Evolutionary conservation across 1,140 invertebrate genomes (phyloP), one percentile per base, ranked within the genome.

Genomic region (Plodia interpunctella): DNA sequence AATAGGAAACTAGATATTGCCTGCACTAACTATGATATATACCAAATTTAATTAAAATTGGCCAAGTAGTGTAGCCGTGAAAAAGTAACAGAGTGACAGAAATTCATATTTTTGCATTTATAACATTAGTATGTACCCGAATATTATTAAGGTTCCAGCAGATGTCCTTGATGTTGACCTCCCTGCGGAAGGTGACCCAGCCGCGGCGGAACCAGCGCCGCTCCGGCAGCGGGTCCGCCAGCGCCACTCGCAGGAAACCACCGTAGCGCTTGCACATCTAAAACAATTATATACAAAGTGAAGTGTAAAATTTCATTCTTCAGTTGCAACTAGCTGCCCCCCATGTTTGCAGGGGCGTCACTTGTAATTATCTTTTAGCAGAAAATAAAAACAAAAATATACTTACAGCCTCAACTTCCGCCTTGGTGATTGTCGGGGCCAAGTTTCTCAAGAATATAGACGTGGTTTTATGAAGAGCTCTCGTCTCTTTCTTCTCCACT

Each of bases 91-190:
- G n/a, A n/a, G n/a, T n/a, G n/a, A n/a, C n/a, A n/a, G n/a, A n/a
- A n/a, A n/a, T n/a, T n/a, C n/a, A n/a, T n/a, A n/a, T n/a, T n/a
- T n/a, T n/a, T n/a, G n/a, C n/a, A n/a, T n/a, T n/a, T n/a, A n/a
- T n/a, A n/a, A n/a, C n/a, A n/a, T n/a, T n/a, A n/a, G n/a, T n/a
- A 25, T 6, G 90, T 89, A 97, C 95, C 71, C 97, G 90, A 63
- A 98, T 97, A 74, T 98, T 99, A 78, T 99, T 99, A 9, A 99
- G 92, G 84, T 97, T 98, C 98, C 98, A 99, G 85, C 98, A 99
- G 61, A 99, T 99, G 86, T 99, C 98, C 85, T 99, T 99, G 62
- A 99, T 99, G 82, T 99, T 99, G 6, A 99, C 98, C 78, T 98
- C 95, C 38, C 97, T 91, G 70, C 97, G 95, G 89, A 99, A 99